phyloP scores from a whole-genome alignment of 2,888 invertebrate species.

The Platypus cylindrus region DNA sequence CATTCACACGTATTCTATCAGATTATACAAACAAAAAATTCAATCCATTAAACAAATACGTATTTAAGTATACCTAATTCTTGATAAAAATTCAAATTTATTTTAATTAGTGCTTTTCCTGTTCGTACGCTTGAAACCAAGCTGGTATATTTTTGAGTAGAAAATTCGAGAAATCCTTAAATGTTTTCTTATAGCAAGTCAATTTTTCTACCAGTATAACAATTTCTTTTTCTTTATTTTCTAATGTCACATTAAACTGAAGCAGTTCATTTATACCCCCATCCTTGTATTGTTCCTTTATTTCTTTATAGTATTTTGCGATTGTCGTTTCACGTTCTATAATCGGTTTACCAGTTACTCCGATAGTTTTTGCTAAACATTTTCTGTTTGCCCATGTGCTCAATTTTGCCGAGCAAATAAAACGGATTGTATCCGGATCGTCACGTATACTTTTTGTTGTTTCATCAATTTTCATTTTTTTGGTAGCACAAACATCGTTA shows the following conservation, averaged over 20 bases:
- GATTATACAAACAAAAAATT: no score
- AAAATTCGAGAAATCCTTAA: constrained; percentile 25
- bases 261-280: constrained; percentile 22
- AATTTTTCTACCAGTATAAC: constrained; percentile 25
- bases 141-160: constrained; percentile 24
- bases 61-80: no score
- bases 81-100: no score
- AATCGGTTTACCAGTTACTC: constrained; percentile 18
- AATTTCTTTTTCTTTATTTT: constrained; percentile 21
- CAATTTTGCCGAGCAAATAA: constrained; percentile 19
- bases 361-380: constrained; percentile 19
- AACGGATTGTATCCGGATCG: constrained; percentile 22
- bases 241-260: constrained; percentile 27
- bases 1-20: no score
- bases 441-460: constrained; percentile 32
- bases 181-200: constrained; percentile 24
- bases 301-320: constrained; percentile 26
- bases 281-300: constrained; percentile 15
- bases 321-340: constrained; percentile 31
- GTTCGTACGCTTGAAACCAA: constrained; percentile 23
- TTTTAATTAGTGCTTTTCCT: no score
- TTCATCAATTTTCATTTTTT: constrained; percentile 29
- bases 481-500: constrained; percentile 19
- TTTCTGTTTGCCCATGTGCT: constrained; percentile 31
- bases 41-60: no score